Conservation (phyloP, 92 coral and sea anemone species). For the Blastomussa wellsi region DNA sequence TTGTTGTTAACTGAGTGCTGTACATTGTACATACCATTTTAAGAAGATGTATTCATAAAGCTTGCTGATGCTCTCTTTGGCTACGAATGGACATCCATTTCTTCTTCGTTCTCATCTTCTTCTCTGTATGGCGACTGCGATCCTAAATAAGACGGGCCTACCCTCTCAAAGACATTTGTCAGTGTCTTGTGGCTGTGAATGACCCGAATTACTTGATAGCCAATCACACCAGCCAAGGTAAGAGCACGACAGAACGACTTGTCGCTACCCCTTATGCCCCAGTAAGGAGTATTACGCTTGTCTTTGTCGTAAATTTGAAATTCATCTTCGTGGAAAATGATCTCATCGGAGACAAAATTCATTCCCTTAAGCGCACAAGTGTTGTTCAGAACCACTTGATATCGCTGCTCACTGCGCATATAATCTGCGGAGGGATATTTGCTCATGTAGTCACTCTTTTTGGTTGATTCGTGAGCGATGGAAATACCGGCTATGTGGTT, state of each 20-base stretch:
- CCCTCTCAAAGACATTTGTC: slow-evolving; percentile 43
- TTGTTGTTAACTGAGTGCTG: too few relatives aligned
- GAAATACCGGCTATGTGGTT: slow-evolving; percentile 54
- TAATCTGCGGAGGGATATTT: slow-evolving; percentile 29
- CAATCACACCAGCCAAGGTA: slow-evolving; percentile 47
- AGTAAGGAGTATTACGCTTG: slow-evolving; percentile 44
- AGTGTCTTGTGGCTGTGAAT: slow-evolving; percentile 35
- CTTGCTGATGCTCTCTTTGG: not conserved
- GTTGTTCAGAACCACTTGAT: slow-evolving; percentile 56
- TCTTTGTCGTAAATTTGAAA: not conserved
- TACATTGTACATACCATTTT: too few relatives aligned
- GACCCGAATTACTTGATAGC: slow-evolving; percentile 56
- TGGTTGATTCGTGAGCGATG: slow-evolving; percentile 37
- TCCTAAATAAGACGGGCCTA: slow-evolving; percentile 25
- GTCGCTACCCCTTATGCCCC: slow-evolving; percentile 25
- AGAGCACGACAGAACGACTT: slow-evolving; percentile 59
- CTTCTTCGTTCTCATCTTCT: not conserved
- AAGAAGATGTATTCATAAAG: not conserved
- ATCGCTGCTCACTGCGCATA: slow-evolving; percentile 44
- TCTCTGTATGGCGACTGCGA: not conserved
- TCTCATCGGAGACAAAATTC: slow-evolving; percentile 57
- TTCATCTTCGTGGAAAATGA: slow-evolving; percentile 38
- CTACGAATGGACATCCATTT: not conserved
- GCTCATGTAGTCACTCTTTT: slow-evolving; percentile 26
- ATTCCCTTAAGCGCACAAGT: slow-evolving; percentile 37